Percentiles rank a stretch among this genome's conserved stretches.
Evolutionary conservation across 2,113 vertebrate genomes (phyloP).

Genomic region (Sander vitreus): DNA sequence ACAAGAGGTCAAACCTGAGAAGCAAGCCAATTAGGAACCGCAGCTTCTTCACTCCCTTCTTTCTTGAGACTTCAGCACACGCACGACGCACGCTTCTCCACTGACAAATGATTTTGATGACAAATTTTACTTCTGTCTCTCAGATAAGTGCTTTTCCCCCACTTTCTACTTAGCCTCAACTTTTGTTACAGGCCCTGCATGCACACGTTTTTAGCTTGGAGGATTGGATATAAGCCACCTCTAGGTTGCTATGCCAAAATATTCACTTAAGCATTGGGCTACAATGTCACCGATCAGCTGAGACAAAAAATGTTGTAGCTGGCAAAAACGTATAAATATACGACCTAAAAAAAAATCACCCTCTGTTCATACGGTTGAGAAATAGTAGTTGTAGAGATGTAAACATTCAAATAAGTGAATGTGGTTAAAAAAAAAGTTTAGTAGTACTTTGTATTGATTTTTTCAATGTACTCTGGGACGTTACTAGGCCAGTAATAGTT

Average conservation of each 20-base stretch:
- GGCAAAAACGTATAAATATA: not conserved
- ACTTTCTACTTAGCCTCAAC: not conserved
- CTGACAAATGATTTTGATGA: constrained; percentile 19
- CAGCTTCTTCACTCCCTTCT: constrained; percentile 44
- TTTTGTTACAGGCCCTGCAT: constrained; percentile 42
- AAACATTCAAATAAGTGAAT: not conserved
- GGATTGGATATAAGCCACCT: constrained; percentile 30
- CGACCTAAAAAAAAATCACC: not conserved
- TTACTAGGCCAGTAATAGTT: too few relatives aligned
- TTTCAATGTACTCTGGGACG: too few relatives aligned
- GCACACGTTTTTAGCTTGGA: constrained; percentile 13
- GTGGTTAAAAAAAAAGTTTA: not conserved
- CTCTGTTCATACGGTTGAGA: not conserved
- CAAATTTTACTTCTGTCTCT: constrained; percentile 25
- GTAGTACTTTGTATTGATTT: too few relatives aligned
- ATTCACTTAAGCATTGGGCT: constrained; percentile 13
- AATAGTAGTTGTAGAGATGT: not conserved
- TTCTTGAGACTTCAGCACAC: constrained; percentile 16
- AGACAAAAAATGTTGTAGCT: not conserved
- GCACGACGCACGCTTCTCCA: constrained; percentile 4
- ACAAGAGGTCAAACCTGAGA: constrained; percentile 41
- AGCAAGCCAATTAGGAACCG: constrained; percentile 56
- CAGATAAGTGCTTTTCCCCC: constrained; percentile 4
- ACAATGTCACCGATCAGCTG: not conserved
- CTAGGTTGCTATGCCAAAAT: constrained; percentile 18